Evolutionary conservation across 1,140 invertebrate species (phyloP).

Genomic region (Drosophila cardini): DNA sequence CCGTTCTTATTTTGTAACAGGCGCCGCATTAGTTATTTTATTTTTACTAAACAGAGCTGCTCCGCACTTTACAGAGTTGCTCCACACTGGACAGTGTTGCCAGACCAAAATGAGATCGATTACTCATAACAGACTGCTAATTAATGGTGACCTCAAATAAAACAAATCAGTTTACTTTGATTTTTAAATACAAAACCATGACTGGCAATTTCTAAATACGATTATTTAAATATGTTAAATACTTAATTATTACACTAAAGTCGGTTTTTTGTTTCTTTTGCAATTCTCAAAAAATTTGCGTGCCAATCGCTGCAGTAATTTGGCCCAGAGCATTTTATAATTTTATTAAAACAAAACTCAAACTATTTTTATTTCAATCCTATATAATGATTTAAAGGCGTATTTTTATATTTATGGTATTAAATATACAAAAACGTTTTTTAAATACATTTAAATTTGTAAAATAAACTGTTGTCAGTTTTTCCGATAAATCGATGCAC

Average conservation of each 20-base stretch:
- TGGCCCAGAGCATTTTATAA: too few species aligned
- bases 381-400: too few species aligned
- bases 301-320: too few species aligned
- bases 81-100: constrained; percentile 18
- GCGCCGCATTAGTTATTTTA: constrained; percentile 52
- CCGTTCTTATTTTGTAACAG: constrained; percentile 55
- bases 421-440: not conserved
- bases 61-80: constrained; percentile 37
- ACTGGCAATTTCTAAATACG: not conserved
- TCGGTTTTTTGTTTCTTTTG: too few species aligned
- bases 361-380: too few species aligned
- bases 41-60: constrained; percentile 32
- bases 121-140: constrained; percentile 8
- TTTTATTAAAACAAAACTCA: too few species aligned
- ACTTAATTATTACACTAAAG: too few species aligned
- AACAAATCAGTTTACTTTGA: not conserved
- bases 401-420: too few species aligned
- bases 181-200: not conserved
- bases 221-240: not conserved
- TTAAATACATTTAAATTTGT: not conserved
- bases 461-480: not conserved
- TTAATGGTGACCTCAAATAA: not conserved
- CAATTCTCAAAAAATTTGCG: too few species aligned
- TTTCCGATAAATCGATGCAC: constrained; percentile 32
- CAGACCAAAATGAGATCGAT: constrained; percentile 7